Percentiles rank a stretch among this genome's conserved stretches.
Evolutionary conservation across 2,888 invertebrate species (phyloP).

Genomic region (Pecten maximus): DNA sequence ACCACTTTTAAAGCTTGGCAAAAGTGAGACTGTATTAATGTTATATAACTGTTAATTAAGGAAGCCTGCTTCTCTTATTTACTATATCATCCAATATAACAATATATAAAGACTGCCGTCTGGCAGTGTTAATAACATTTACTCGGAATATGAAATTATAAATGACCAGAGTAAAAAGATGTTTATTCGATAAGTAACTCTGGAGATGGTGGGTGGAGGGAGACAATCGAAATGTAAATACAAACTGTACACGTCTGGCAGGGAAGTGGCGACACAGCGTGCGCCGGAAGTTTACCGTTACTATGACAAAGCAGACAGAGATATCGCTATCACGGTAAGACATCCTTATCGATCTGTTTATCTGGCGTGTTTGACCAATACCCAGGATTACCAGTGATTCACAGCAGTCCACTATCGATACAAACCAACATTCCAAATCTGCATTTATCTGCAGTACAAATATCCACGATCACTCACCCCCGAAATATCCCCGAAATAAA

Average conservation of each 20-base stretch:
- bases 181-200: not conserved
- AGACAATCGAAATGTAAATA: constrained; percentile 24
- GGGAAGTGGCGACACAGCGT: not conserved
- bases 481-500: not conserved
- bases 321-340: constrained; percentile 31
- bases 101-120: too few species aligned
- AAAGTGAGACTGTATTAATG: too few species aligned
- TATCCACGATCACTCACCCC: not conserved
- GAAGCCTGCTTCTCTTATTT: too few species aligned
- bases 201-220: not conserved
- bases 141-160: not conserved
- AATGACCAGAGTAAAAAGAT: not conserved
- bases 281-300: constrained; percentile 38
- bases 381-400: not conserved
- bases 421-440: constrained; percentile 28
- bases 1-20: too few species aligned
- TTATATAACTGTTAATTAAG: too few species aligned
- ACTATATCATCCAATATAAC: too few species aligned
- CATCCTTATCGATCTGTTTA: constrained; percentile 37
- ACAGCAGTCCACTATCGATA: constrained; percentile 27
- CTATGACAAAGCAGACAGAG: constrained; percentile 33
- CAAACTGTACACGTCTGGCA: not conserved
- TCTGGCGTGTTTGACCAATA: constrained; percentile 17
- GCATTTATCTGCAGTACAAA: constrained; percentile 27
- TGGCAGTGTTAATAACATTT: too few species aligned